Evolutionary conservation across 2,888 invertebrate genomes (phyloP).

Genomic region (Tetanocera ferruginea): DNA sequence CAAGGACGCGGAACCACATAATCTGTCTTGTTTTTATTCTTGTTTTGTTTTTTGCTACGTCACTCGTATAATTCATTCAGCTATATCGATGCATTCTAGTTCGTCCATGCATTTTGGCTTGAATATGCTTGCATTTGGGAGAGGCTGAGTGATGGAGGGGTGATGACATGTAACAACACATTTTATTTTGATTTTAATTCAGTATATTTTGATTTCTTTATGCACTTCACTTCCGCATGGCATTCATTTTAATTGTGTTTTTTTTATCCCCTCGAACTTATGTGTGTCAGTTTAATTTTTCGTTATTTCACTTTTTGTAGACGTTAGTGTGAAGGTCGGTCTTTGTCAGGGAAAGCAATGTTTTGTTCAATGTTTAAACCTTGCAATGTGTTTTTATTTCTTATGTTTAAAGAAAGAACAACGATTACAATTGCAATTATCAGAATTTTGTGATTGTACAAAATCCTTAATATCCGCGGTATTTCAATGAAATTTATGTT

Average conservation of each 20-base stretch:
- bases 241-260: conserved; percentile 13
- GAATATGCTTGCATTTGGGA: neutral
- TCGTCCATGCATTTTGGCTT: neutral
- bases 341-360: conserved; percentile 19
- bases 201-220: conserved; percentile 15
- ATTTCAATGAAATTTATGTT: no score
- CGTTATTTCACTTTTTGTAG: neutral
- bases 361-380: neutral
- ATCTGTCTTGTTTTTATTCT: no score
- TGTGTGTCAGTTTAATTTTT: neutral
- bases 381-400: neutral
- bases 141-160: neutral
- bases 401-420: neutral
- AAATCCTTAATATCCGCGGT: no score
- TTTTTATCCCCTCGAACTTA: neutral
- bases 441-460: no score
- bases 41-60: neutral
- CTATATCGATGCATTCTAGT: neutral
- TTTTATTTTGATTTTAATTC: neutral
- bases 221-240: conserved; percentile 14
- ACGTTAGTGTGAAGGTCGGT: conserved; percentile 22
- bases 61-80: neutral
- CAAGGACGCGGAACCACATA: conserved; percentile 3
- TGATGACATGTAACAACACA: neutral
- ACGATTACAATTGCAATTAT: neutral